phyloP scores from a whole-genome alignment of 2,888 invertebrate genomes.

The Platypus cylindrus region DNA sequence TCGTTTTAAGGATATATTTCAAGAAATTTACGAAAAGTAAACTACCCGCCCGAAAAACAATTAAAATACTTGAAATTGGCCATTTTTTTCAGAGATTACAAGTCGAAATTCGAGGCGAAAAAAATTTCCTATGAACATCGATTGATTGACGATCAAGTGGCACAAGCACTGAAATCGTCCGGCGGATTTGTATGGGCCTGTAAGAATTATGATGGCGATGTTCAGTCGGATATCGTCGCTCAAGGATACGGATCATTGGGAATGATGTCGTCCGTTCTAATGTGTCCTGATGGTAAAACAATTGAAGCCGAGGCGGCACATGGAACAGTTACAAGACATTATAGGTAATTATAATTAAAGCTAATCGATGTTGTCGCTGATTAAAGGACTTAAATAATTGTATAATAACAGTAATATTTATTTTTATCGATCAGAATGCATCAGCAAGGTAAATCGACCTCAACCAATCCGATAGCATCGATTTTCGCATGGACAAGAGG shows the following conservation, averaged over 20 bases:
- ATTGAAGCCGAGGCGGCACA: slow-evolving; percentile 87
- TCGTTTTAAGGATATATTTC: slow-evolving; percentile 83
- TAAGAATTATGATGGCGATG: slow-evolving; percentile 89
- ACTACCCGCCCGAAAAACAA: no score
- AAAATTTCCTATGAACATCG: slow-evolving; percentile 88
- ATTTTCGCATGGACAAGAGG: slow-evolving; percentile 88
- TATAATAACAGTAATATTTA: no score
- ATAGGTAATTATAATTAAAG: slow-evolving; percentile 47
- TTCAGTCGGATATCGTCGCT: slow-evolving; percentile 80
- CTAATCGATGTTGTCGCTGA: no score
- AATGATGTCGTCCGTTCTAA: slow-evolving; percentile 81
- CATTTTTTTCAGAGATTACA: slow-evolving; percentile 48
- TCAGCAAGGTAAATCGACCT: slow-evolving; percentile 74
- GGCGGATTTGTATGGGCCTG: slow-evolving; percentile 89
- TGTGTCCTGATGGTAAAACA: slow-evolving; percentile 81
- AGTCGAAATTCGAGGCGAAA: slow-evolving; percentile 56
- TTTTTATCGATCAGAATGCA: slow-evolving; percentile 58
- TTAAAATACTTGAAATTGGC: slow-evolving; percentile 1
- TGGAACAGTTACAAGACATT: slow-evolving; percentile 84
- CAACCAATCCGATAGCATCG: slow-evolving; percentile 83
- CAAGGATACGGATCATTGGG: slow-evolving; percentile 70
- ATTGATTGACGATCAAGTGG: slow-evolving; percentile 87
- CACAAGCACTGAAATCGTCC: slow-evolving; percentile 67
- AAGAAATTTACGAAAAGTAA: slow-evolving; percentile 73
- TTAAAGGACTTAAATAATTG: no score